Evolutionary conservation across 92 coral and sea anemone species (phyloP).

Genomic region (Siderastrea radians): DNA sequence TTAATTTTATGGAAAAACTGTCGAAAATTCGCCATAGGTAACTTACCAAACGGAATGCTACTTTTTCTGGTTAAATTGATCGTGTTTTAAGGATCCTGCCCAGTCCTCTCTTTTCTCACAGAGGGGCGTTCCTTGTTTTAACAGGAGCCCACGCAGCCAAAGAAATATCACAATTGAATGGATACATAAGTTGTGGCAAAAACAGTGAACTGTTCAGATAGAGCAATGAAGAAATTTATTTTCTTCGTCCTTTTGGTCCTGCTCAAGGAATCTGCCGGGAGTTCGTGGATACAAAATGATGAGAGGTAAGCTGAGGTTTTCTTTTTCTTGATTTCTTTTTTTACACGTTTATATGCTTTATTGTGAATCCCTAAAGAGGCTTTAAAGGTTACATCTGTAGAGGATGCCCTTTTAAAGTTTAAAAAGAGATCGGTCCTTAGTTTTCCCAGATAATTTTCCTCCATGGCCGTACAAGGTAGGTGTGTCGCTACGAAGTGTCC

Average conservation of each 20-base stretch:
- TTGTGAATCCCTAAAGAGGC: too few relatives aligned
- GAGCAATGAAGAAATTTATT: background rate
- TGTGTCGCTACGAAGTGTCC: too few relatives aligned
- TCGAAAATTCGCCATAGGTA: too few relatives aligned
- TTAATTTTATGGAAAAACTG: too few relatives aligned
- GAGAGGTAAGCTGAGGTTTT: slow-evolving; percentile 5
- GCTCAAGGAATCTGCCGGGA: slow-evolving; percentile 2
- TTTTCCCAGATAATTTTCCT: too few relatives aligned
- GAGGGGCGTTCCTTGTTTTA: slow-evolving; percentile 10
- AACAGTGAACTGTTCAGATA: background rate
- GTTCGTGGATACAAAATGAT: background rate
- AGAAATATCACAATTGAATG: background rate
- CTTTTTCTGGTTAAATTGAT: background rate
- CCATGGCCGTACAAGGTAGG: too few relatives aligned
- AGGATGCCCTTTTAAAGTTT: too few relatives aligned
- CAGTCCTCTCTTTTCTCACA: background rate
- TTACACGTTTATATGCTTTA: too few relatives aligned
- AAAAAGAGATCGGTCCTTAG: too few relatives aligned
- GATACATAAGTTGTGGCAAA: too few relatives aligned
- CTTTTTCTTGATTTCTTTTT: background rate
- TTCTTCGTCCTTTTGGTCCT: background rate
- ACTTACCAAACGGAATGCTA: background rate
- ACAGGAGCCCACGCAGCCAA: background rate
- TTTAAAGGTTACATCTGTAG: too few relatives aligned
- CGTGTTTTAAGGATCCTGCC: background rate